Percentiles rank a stretch among this genome's conserved stretches.
These are phyloP conservation scores for Lethrus apterus DNA, from an alignment of 1,140 invertebrate species.

Conservation along the genomic window DNA sequence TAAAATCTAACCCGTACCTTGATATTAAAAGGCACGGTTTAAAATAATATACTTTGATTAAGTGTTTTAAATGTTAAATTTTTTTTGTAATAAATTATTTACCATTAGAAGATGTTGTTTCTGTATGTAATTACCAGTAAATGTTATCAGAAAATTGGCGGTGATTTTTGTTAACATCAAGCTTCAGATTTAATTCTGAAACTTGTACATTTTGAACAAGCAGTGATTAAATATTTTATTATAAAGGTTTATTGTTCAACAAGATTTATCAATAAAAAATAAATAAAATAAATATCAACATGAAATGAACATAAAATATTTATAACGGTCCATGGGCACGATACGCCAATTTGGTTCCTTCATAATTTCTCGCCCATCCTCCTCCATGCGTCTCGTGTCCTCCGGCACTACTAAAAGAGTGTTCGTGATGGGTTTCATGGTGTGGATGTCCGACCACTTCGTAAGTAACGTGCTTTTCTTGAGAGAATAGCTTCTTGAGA, in stretches of 20 bases:
- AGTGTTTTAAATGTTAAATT: too few species aligned
- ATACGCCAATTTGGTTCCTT: slow-evolving; percentile 56
- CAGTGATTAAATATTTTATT: background rate
- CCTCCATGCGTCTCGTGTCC: slow-evolving; percentile 49
- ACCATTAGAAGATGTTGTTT: too few species aligned
- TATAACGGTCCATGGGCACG: slow-evolving; percentile 48
- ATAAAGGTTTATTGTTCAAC: background rate
- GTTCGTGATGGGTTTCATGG: slow-evolving; percentile 47
- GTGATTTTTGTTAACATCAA: too few species aligned
- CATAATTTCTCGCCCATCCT: slow-evolving; percentile 40
- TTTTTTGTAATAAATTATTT: too few species aligned
- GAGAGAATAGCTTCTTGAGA: slow-evolving; percentile 71
- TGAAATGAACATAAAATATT: too few species aligned
- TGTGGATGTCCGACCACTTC: slow-evolving; percentile 64
- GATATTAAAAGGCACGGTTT: too few species aligned
- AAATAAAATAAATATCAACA: slow-evolving; percentile 24
- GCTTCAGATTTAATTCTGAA: too few species aligned
- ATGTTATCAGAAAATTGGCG: too few species aligned
- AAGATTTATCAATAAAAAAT: background rate
- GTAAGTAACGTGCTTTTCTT: slow-evolving; percentile 66
- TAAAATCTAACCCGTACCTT: too few species aligned
- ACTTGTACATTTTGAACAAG: too few species aligned
- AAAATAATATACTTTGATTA: too few species aligned
- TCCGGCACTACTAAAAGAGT: slow-evolving; percentile 34
- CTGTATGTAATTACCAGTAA: too few species aligned